Percentiles rank a stretch among this genome's conserved stretches.
Evolutionary conservation across 2,888 invertebrate genomes (phyloP).

Genomic region (Halictus quadricinctus): DNA sequence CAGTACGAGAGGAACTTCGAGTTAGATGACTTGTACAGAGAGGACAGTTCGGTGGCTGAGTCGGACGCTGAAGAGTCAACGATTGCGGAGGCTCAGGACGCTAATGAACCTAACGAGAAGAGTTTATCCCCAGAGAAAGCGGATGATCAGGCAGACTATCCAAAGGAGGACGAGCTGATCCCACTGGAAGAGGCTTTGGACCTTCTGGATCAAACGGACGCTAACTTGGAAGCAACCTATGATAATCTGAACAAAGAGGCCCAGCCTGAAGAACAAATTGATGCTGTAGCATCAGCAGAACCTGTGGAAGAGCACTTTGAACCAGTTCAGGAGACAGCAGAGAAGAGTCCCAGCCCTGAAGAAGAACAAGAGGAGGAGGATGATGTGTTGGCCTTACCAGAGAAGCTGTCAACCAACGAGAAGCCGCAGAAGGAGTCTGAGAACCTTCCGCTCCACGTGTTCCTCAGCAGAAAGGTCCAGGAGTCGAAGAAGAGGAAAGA

Average conservation of each 20-base stretch:
- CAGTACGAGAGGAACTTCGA: conserved; percentile 74
- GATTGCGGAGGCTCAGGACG: conserved; percentile 39
- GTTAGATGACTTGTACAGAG: conserved; percentile 76
- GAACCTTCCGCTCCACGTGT: conserved; percentile 79
- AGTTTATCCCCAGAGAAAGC: conserved; percentile 69
- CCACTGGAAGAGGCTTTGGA: conserved; percentile 78
- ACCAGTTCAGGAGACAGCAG: conserved; percentile 27
- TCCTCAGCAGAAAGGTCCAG: conserved; percentile 78
- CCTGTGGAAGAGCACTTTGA: conserved; percentile 50
- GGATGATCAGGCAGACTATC: conserved; percentile 36
- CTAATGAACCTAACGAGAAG: conserved; percentile 32
- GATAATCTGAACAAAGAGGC: conserved; percentile 25
- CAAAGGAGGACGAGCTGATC: conserved; percentile 69
- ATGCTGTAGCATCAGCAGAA: neutral
- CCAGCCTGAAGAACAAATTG: neutral
- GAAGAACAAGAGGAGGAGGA: conserved; percentile 71
- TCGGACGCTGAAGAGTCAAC: conserved; percentile 73
- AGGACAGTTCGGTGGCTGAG: conserved; percentile 77
- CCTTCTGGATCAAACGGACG: conserved; percentile 72
- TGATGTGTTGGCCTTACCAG: conserved; percentile 80
- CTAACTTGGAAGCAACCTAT: conserved; percentile 48
- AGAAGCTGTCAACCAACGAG: conserved; percentile 79
- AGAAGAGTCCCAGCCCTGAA: conserved; percentile 20
- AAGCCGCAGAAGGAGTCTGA: conserved; percentile 78
- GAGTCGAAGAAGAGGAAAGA: conserved; percentile 79